Percentiles rank a stretch among this genome's conserved stretches.
Evolutionary conservation across 2,797 vertebrate species (phyloP).

Genomic region (Amphiprion clarkii): DNA sequence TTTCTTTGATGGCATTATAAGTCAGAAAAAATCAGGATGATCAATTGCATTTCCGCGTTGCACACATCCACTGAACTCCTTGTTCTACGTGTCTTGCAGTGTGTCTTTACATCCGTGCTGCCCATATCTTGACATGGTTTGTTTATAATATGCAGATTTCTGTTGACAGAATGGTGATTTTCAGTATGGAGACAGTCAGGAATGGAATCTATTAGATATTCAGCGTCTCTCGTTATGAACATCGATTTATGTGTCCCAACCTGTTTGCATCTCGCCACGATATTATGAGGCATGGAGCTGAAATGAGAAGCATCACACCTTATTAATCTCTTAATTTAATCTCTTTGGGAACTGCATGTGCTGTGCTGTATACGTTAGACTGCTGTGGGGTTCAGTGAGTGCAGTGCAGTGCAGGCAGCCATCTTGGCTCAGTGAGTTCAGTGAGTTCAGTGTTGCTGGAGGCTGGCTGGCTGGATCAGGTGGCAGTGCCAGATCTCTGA

Average conservation of each 20-base stretch:
- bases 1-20: constrained; percentile 3
- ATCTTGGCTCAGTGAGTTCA: constrained; percentile 84
- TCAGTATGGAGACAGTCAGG: neutral
- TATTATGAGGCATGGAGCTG: constrained; percentile 12
- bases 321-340: constrained; percentile 10
- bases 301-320: constrained; percentile 21
- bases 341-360: constrained; percentile 36
- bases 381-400: constrained; percentile 79
- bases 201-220: constrained; percentile 19
- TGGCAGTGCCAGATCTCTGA: constrained; percentile 86
- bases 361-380: constrained; percentile 53
- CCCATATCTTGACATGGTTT: constrained; percentile 12
- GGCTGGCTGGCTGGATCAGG: constrained; percentile 84
- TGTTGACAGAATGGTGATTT: neutral
- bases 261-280: constrained; percentile 18
- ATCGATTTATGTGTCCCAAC: constrained; percentile 9
- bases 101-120: constrained; percentile 4
- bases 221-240: constrained; percentile 12
- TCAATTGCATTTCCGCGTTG: constrained; percentile 6
- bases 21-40: too few relatives aligned
- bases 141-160: constrained; percentile 22
- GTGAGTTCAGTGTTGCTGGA: constrained; percentile 84
- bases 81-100: constrained; percentile 10
- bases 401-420: constrained; percentile 79
- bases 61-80: constrained; percentile 15